These are phyloP conservation scores for Peromyscus nudipes DNA, from an alignment of 2,797 vertebrate species.

Conservation along the genomic window DNA sequence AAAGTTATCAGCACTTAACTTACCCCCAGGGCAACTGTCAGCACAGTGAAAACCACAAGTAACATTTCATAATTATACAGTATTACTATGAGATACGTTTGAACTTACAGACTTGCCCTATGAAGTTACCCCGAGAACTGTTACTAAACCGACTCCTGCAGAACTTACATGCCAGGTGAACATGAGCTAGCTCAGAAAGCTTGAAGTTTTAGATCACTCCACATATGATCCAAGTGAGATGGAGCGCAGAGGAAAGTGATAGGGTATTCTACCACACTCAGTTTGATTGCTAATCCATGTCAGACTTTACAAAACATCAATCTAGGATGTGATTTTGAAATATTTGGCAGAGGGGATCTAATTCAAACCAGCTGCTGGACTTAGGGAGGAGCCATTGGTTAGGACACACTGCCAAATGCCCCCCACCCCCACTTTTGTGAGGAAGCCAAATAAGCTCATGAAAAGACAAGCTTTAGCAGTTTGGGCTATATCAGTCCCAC, in stretches of 20 bases:
- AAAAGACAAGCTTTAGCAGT: conserved; percentile 25
- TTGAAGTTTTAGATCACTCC: conserved; percentile 55
- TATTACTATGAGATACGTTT: conserved; percentile 48
- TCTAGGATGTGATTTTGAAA: conserved; percentile 71
- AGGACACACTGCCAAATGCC: conserved; percentile 24
- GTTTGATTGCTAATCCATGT: conserved; percentile 67
- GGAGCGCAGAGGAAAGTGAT: background rate
- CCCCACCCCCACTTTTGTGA: background rate
- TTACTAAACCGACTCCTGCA: background rate
- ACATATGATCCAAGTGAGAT: conserved; percentile 21
- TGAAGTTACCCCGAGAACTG: conserved; percentile 1
- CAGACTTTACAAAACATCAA: conserved; percentile 71
- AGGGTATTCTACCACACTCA: conserved; percentile 36
- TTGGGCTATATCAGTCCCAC: background rate
- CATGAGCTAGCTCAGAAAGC: conserved; percentile 47
- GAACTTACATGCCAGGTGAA: conserved; percentile 14
- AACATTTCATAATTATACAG: background rate
- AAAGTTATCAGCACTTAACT: background rate
- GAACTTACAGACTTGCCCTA: conserved; percentile 7
- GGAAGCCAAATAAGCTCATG: conserved; percentile 57
- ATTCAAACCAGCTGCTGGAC: conserved; percentile 71
- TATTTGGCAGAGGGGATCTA: conserved; percentile 65
- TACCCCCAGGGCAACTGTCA: conserved; percentile 19
- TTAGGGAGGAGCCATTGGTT: conserved; percentile 1
- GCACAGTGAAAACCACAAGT: conserved; percentile 30